Evolutionary conservation across 2,797 vertebrate genomes (phyloP), one percentile per base, ranked within the genome.

Genomic region (Schizopygopsis malacanthus): DNA sequence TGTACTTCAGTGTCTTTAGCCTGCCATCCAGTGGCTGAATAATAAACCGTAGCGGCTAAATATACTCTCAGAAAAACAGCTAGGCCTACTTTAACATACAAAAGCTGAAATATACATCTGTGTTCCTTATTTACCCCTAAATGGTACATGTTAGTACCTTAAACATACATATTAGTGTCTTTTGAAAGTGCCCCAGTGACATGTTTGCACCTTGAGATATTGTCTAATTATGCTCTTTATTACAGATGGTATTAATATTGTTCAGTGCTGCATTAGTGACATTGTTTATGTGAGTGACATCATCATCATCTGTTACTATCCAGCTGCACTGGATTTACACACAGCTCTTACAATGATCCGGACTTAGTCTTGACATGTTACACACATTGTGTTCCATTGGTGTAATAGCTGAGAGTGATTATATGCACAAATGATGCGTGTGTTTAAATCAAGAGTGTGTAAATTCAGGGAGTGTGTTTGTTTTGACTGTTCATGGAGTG

Each of bases 391-490:
- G 1, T 28, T 7, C 13, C 41, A 25, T 28, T 28, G 1, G 12
- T 52, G 18, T 1, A 25, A 72, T 39, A 25, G 5, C 11, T 71
- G 10, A 43, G 6, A n/a, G 69, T 43, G 22, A 72, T 45, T 45
- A 15, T 45, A 15, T 11, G 10, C 1, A 22, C 9, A 41, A 37
- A 69, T 10, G 11, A 69, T 20, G 65, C 5, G 0, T 5, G 11
- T 45, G 11, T 72, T 45, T 72, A 71, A 71, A 45, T 13, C 43
- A 70, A 70, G 13, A 28, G 43, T 73, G n/a, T 75, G 70, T 45
- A 2, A 15, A 72, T 72, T 25, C 6, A 72, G 43, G 43, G 71
- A 1, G 28, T 28, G 71, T 72, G 70, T 72, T 25, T 72, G 8
- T 72, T 72, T 16, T 45, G 41, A 20, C n/a, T 33, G 15, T 33